These are phyloP conservation scores for Pseudopipra pipra DNA, from an alignment of 2,113 vertebrate species.

Conservation along the genomic window DNA sequence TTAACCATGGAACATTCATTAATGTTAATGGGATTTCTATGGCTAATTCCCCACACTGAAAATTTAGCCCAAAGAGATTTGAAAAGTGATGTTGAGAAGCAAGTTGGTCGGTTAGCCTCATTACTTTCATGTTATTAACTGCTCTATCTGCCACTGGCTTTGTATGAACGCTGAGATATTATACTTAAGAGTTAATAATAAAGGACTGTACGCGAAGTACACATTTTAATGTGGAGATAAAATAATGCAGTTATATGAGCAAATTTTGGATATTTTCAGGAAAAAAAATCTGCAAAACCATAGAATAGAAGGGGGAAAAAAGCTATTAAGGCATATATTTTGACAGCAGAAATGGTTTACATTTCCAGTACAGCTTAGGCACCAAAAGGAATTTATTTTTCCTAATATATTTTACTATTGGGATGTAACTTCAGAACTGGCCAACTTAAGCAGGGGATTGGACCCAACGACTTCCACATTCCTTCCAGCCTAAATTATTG, in stretches of 20 bases:
- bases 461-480: background rate
- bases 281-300: background rate
- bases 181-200: constrained; percentile 33
- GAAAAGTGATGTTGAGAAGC: constrained; percentile 54
- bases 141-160: constrained; percentile 39
- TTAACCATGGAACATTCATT: constrained; percentile 60
- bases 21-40: constrained; percentile 65
- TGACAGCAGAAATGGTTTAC: background rate
- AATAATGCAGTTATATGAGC: background rate
- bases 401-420: background rate
- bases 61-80: constrained; percentile 70
- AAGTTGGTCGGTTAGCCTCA: constrained; percentile 44
- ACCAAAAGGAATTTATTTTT: background rate
- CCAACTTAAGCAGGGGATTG: background rate
- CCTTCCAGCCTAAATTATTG: background rate
- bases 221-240: background rate
- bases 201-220: background rate
- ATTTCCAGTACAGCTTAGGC: background rate
- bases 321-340: background rate
- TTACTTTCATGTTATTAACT: constrained; percentile 60
- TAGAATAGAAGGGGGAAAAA: background rate
- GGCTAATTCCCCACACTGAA: constrained; percentile 66
- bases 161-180: constrained; percentile 1
- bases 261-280: background rate
- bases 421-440: background rate